Conservation (phyloP, 2,113 vertebrate species). For the Apus apus region DNA sequence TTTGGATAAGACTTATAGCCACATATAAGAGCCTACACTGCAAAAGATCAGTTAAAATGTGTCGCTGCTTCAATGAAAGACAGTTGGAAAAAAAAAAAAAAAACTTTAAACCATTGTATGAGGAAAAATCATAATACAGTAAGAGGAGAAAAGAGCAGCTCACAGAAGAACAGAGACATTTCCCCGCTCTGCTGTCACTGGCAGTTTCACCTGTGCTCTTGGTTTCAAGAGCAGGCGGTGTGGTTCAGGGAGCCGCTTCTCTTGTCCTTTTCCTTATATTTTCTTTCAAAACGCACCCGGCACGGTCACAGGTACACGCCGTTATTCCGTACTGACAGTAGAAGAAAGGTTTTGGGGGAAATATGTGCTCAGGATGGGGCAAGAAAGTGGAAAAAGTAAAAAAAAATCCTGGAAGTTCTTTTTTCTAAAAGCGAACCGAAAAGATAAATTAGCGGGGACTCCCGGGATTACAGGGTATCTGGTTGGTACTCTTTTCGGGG, state of each 20-base stretch:
- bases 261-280: not conserved
- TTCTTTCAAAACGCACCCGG: not conserved
- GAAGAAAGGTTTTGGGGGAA: not conserved
- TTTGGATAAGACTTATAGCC: not conserved
- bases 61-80: not conserved
- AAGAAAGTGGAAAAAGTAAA: not conserved
- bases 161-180: not conserved
- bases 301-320: not conserved
- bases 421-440: not conserved
- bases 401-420: not conserved
- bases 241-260: not conserved
- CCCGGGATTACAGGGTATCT: accelerated
- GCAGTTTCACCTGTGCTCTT: not conserved
- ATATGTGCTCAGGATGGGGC: not conserved
- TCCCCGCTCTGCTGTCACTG: not conserved
- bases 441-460: not conserved
- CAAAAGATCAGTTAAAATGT: slow-evolving; percentile 31
- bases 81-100: not conserved
- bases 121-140: not conserved
- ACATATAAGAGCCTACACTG: not conserved
- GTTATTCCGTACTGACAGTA: not conserved
- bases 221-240: not conserved
- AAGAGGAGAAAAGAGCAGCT: not conserved
- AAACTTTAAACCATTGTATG: not conserved
- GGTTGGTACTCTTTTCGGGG: not conserved